Conservation (phyloP, 1,140 invertebrate species). For the Reticulitermes speratus region DNA sequence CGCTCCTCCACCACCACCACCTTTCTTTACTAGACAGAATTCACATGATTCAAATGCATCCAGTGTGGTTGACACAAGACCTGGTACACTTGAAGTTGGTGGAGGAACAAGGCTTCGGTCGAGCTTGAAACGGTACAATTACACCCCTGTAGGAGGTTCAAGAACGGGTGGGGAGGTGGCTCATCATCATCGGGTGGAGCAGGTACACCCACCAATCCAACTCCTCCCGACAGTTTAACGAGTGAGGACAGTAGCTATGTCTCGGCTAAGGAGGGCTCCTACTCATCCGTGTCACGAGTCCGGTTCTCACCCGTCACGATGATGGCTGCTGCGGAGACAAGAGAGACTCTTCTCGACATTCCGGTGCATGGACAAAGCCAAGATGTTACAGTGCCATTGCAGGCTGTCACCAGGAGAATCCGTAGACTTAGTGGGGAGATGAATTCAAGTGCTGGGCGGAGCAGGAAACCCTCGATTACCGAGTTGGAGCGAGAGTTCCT, state of each 20-base stretch:
- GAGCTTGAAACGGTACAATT: constrained; percentile 71
- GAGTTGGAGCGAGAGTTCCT: constrained; percentile 59
- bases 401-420: constrained; percentile 49
- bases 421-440: constrained; percentile 35
- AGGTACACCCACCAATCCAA: constrained; percentile 79
- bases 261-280: constrained; percentile 73
- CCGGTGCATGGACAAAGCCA: constrained; percentile 64
- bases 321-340: constrained; percentile 45
- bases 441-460: not conserved
- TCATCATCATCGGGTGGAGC: constrained; percentile 38
- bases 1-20: constrained; percentile 35
- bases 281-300: constrained; percentile 63
- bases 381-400: constrained; percentile 62
- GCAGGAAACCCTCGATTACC: constrained; percentile 53
- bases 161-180: constrained; percentile 31
- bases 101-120: constrained; percentile 64
- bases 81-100: constrained; percentile 65
- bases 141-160: constrained; percentile 38
- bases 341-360: constrained; percentile 58
- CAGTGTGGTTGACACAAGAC: constrained; percentile 56
- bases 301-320: constrained; percentile 77
- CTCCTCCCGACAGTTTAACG: constrained; percentile 77
- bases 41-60: constrained; percentile 54
- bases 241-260: constrained; percentile 83
- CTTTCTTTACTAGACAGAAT: constrained; percentile 55